These are phyloP conservation scores for Cephalopachus bancanus DNA, from an alignment of 2,797 vertebrate genomes.

Conservation along the genomic window DNA sequence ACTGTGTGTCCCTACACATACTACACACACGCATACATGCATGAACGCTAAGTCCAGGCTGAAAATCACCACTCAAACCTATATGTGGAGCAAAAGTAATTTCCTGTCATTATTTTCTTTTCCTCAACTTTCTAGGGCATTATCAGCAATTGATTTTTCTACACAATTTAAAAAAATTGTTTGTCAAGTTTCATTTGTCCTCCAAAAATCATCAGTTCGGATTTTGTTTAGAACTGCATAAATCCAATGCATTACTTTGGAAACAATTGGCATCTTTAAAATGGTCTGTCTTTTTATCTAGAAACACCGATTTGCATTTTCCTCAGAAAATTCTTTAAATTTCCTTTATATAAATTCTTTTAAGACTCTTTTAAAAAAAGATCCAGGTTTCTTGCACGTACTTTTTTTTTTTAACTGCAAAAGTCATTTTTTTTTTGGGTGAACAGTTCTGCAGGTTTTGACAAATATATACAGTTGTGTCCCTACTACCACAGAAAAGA, in stretches of 20 bases:
- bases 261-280: constrained; percentile 34
- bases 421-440: not conserved
- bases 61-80: not conserved
- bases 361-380: constrained; percentile 2
- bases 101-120: not conserved
- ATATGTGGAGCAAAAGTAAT: not conserved
- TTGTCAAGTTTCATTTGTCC: not conserved
- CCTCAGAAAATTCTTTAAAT: not conserved
- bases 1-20: not conserved
- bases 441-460: not conserved
- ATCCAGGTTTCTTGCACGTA: not conserved
- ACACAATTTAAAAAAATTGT: not conserved
- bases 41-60: not conserved
- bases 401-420: not conserved
- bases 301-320: not conserved
- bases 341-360: not conserved
- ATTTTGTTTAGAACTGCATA: constrained; percentile 4
- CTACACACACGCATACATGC: not conserved
- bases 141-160: constrained; percentile 1
- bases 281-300: not conserved
- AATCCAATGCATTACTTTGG: not conserved
- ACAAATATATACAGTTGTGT: not conserved
- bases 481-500: too few relatives aligned
- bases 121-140: not conserved
- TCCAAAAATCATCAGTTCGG: not conserved